These are phyloP conservation scores for Prionailurus bengalensis DNA, from an alignment of 2,113 vertebrate genomes.

Conservation along the genomic window DNA sequence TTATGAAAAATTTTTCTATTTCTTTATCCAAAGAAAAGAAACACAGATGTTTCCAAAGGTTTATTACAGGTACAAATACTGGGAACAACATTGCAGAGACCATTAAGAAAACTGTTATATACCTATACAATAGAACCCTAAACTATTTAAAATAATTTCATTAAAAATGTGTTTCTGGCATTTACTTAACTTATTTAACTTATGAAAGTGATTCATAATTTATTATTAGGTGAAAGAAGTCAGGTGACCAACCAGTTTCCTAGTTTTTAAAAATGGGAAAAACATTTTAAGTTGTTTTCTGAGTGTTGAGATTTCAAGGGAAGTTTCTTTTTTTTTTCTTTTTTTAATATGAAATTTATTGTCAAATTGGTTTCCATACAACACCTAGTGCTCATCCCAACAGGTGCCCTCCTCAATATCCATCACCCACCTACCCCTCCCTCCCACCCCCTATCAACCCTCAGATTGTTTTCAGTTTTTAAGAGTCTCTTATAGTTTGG, in stretches of 20 bases:
- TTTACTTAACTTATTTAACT: neutral
- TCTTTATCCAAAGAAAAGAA: neutral
- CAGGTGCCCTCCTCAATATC: no score
- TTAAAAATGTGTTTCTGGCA: neutral
- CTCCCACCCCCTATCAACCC: no score
- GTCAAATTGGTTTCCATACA: no score
- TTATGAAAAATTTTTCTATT: neutral
- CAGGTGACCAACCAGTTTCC: neutral
- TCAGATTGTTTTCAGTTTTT: no score
- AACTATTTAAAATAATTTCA: slow-evolving; percentile 1
- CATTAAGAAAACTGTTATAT: neutral
- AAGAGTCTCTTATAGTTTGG: no score
- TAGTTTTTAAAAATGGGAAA: neutral
- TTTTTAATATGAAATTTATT: neutral
- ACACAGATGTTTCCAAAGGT: neutral
- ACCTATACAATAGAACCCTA: neutral
- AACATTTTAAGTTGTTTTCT: neutral
- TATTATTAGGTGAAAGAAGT: neutral
- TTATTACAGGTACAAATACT: neutral
- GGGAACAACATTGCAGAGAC: neutral
- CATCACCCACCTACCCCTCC: no score
- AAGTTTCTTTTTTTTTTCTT: neutral
- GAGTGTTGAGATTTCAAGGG: neutral
- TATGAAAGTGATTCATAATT: neutral
- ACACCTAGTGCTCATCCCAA: no score